Conservation (phyloP, 1,140 invertebrate genomes). For the Atta texana region DNA sequence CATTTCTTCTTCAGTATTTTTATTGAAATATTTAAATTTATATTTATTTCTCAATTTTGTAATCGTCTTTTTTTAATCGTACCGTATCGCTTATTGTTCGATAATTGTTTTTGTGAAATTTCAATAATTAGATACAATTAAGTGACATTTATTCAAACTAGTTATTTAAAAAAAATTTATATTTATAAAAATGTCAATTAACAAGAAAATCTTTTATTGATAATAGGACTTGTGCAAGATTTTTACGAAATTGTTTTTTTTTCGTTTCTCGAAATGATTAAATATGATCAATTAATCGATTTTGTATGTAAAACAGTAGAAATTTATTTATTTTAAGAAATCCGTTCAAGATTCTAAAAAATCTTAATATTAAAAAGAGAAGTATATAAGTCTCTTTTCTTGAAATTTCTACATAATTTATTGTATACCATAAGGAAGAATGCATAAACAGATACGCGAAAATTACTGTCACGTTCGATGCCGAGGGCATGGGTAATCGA, state of each 20-base stretch:
- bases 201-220: not conserved
- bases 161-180: not conserved
- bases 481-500: conserved; percentile 5
- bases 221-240: not conserved
- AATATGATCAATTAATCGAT: not conserved
- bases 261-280: not conserved
- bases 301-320: not conserved
- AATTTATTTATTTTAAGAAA: not conserved
- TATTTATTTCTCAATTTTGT: not conserved
- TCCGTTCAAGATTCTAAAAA: not conserved
- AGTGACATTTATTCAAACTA: not conserved
- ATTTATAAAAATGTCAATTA: not conserved
- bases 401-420: not conserved
- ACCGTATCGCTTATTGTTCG: not conserved
- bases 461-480: conserved; percentile 7
- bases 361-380: not conserved
- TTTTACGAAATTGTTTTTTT: not conserved
- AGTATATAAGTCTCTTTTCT: not conserved
- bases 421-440: not conserved
- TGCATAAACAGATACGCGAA: conserved; percentile 8
- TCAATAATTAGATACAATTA: not conserved
- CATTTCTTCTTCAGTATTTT: not conserved
- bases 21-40: conserved; percentile 6
- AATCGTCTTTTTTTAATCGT: not conserved
- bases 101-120: not conserved